A percentile compares a stretch with the other conserved stretches of the same genome.
These are phyloP conservation scores for Eupithecia vulgata DNA, from an alignment of 2,888 invertebrate genomes.

Conservation along the genomic window DNA sequence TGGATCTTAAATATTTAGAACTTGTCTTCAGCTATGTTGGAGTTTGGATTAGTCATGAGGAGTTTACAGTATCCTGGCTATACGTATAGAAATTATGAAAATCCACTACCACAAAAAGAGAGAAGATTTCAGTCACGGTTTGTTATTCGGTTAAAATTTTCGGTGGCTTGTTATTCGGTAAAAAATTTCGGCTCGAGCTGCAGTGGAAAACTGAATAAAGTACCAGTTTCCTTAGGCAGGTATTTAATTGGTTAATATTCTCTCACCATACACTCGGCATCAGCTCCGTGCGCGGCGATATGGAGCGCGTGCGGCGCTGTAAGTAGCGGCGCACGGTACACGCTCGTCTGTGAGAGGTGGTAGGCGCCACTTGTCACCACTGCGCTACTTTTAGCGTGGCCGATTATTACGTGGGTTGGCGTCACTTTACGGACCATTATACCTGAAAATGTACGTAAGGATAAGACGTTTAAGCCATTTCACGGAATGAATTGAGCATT, in stretches of 20 bases:
- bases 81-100: neutral
- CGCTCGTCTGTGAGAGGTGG: conserved; percentile 80
- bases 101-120: neutral
- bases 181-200: too few relatives aligned
- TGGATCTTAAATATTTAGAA: neutral
- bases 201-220: too few relatives aligned
- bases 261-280: conserved; percentile 63
- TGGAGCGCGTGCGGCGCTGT: conserved; percentile 80
- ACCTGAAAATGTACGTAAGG: conserved; percentile 55
- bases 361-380: conserved; percentile 66
- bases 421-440: conserved; percentile 84
- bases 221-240: too few relatives aligned
- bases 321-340: conserved; percentile 84
- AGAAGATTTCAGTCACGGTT: neutral
- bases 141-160: too few relatives aligned
- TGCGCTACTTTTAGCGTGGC: conserved; percentile 63
- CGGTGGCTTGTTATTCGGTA: too few relatives aligned
- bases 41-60: too few relatives aligned
- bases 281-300: conserved; percentile 77
- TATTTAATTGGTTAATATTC: too few relatives aligned
- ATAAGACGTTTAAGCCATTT: neutral
- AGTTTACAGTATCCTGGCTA: too few relatives aligned
- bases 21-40: neutral
- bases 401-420: conserved; percentile 82
- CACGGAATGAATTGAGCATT: neutral